Evolutionary conservation across 2,113 vertebrate species (phyloP).

Genomic region (Hydropotes inermis): DNA sequence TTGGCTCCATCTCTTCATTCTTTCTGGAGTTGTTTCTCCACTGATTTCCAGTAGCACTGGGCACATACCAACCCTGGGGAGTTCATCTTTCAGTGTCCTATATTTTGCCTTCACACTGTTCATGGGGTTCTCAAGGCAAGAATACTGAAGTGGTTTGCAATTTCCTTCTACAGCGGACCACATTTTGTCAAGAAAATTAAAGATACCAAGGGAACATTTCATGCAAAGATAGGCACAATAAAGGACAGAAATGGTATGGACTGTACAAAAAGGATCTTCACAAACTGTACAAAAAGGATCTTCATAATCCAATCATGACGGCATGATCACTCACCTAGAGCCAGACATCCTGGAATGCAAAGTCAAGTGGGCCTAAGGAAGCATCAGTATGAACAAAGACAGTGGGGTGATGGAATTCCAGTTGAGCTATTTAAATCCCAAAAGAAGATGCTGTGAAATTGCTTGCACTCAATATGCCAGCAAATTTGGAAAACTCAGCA

Average conservation of each 20-base stretch:
- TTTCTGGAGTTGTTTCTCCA: background rate
- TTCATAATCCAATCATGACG: background rate
- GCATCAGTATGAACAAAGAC: too few relatives aligned
- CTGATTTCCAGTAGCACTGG: background rate
- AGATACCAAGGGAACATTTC: background rate
- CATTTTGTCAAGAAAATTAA: background rate
- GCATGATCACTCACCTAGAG: background rate
- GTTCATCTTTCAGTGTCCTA: too few relatives aligned
- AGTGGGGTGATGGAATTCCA: too few relatives aligned
- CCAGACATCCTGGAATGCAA: background rate
- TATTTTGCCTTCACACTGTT: background rate
- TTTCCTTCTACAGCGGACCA: background rate
- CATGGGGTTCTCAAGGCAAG: background rate
- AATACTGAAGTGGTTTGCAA: background rate
- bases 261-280: background rate
- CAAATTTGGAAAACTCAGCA: background rate
- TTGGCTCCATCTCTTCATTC: background rate
- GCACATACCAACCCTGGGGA: background rate
- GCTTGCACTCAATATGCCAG: background rate
- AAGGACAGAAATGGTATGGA: background rate
- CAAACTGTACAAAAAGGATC: background rate
- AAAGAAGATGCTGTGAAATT: background rate
- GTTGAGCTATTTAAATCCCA: too few relatives aligned
- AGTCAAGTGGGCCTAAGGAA: background rate
- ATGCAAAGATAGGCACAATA: background rate